phyloP scores from a whole-genome alignment of 2,797 vertebrate species.

The Dicrostonyx torquatus region DNA sequence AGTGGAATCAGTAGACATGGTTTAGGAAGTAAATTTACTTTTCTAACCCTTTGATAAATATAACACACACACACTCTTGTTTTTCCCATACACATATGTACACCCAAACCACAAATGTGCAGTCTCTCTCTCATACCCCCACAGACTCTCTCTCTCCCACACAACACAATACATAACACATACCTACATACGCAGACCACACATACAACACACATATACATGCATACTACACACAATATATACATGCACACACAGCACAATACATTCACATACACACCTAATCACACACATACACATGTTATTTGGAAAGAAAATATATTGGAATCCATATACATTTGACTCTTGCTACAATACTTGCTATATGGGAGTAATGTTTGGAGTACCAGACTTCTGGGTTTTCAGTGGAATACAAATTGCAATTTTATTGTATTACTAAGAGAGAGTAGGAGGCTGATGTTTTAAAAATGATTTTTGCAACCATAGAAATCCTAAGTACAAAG shows the following conservation, averaged over 20 bases:
- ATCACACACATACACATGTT: neutral
- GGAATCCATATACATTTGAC: neutral
- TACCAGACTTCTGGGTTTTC: neutral
- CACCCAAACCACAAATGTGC: neutral
- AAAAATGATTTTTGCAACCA: conserved; percentile 16
- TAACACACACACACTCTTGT: neutral
- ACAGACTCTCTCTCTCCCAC: neutral
- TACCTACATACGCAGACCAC: neutral
- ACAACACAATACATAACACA: neutral
- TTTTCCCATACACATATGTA: neutral
- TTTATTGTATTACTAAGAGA: neutral
- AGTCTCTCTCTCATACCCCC: neutral
- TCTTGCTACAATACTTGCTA: neutral
- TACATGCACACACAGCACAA: neutral
- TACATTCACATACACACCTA: neutral
- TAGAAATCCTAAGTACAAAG: conserved; percentile 30
- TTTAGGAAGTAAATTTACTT: neutral
- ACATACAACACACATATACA: neutral
- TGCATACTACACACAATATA: neutral
- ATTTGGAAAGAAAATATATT: neutral
- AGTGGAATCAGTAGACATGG: neutral
- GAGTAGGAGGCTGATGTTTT: neutral
- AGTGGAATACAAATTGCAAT: conserved; percentile 13
- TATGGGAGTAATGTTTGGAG: neutral
- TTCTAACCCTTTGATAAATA: neutral